Conservation (phyloP, 2,113 vertebrate genomes). For the Cyprichromis sp. region DNA sequence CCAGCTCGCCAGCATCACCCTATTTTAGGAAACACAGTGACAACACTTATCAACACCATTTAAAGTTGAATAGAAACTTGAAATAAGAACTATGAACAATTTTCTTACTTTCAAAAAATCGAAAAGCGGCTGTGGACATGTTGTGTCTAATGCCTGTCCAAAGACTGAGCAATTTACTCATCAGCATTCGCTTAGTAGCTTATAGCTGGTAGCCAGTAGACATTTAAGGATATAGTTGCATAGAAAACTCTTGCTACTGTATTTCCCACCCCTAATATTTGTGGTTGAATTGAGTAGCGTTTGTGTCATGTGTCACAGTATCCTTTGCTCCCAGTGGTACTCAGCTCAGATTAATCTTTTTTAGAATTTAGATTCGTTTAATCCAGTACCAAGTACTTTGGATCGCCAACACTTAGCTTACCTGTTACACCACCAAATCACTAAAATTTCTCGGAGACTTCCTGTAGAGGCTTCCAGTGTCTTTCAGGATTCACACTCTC, state of each 20-base stretch:
- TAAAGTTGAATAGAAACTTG: neutral
- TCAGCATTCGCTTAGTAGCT: neutral
- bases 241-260: neutral
- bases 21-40: constrained; percentile 26
- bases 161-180: neutral
- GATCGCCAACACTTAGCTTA: neutral
- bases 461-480: neutral
- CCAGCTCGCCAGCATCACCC: constrained; percentile 79
- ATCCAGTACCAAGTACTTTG: neutral
- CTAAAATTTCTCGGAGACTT: neutral
- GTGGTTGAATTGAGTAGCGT: rapidly evolving
- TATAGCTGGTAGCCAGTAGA: neutral
- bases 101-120: neutral
- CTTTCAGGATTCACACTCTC: neutral
- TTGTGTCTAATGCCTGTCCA: neutral
- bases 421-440: neutral
- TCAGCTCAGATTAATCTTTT: neutral
- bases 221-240: neutral
- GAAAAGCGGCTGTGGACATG: neutral
- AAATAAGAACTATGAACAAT: neutral
- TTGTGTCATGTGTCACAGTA: neutral
- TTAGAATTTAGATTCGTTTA: rapidly evolving
- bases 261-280: neutral
- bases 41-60: neutral
- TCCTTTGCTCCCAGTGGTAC: neutral